Percentiles rank a stretch among this genome's conserved stretches.
These are phyloP conservation scores for Hapalemur alaotrensis DNA, from an alignment of 2,797 vertebrate genomes.

Conservation along the genomic window DNA sequence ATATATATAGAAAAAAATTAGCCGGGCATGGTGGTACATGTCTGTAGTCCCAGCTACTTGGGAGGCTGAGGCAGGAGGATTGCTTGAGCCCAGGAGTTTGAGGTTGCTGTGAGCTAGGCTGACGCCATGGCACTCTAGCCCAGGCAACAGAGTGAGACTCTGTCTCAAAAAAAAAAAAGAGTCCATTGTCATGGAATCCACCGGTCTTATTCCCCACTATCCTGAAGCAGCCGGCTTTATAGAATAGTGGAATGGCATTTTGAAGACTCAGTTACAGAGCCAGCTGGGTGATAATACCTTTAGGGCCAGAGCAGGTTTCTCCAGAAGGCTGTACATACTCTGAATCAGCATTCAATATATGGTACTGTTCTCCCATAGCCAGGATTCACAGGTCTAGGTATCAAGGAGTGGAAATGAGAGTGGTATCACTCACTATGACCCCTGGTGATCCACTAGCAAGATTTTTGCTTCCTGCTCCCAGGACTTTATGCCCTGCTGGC, in stretches of 20 bases:
- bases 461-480: background rate
- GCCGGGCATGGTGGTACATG: too few relatives aligned
- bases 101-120: too few relatives aligned
- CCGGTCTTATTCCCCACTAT: background rate
- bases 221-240: background rate
- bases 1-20: too few relatives aligned
- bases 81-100: too few relatives aligned
- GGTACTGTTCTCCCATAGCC: background rate
- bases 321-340: background rate
- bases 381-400: background rate
- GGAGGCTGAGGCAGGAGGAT: too few relatives aligned
- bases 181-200: background rate
- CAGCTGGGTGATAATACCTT: background rate
- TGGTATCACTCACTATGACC: background rate
- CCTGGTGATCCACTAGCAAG: background rate
- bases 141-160: too few relatives aligned
- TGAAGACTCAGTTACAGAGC: background rate
- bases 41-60: too few relatives aligned
- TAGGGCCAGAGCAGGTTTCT: background rate
- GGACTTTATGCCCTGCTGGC: background rate
- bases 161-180: background rate
- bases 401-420: background rate
- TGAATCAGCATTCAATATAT: background rate
- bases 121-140: too few relatives aligned
- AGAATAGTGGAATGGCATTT: background rate